phyloP scores from a whole-genome alignment of 2,888 invertebrate species.

The Cerastoderma edule region DNA sequence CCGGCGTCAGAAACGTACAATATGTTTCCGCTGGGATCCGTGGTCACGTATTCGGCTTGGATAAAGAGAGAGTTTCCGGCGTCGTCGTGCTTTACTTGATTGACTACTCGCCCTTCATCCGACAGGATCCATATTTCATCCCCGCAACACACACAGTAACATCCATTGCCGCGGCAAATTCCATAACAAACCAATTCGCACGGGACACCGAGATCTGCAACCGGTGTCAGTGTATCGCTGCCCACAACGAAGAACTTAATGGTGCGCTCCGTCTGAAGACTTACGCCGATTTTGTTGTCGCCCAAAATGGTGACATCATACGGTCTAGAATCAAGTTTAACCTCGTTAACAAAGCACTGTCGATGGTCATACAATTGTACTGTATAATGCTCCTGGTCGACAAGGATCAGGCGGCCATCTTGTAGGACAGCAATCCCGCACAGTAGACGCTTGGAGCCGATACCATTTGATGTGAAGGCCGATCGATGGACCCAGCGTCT shows the following conservation, averaged over 20 bases:
- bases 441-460: conserved; percentile 46
- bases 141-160: conserved; percentile 56
- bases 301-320: conserved; percentile 50
- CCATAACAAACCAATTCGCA: conserved; percentile 60
- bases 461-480: conserved; percentile 49
- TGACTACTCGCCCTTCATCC: conserved; percentile 52
- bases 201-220: conserved; percentile 59
- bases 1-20: conserved; percentile 52
- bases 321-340: conserved; percentile 57
- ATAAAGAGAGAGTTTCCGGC: conserved; percentile 41
- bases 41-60: conserved; percentile 54
- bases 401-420: conserved; percentile 51
- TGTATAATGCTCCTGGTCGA: conserved; percentile 58
- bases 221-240: conserved; percentile 43
- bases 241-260: conserved; percentile 51
- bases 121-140: conserved; percentile 55
- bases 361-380: conserved; percentile 47
- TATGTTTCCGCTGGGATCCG: conserved; percentile 34
- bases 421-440: conserved; percentile 44
- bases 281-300: conserved; percentile 55
- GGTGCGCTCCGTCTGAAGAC: conserved; percentile 56
- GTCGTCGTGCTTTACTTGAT: conserved; percentile 44
- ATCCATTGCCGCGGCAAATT: conserved; percentile 47
- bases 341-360: conserved; percentile 40
- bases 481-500: conserved; percentile 50